phyloP scores from a whole-genome alignment of 2,797 vertebrate species.

The Hyperoplus lanceolatus region DNA sequence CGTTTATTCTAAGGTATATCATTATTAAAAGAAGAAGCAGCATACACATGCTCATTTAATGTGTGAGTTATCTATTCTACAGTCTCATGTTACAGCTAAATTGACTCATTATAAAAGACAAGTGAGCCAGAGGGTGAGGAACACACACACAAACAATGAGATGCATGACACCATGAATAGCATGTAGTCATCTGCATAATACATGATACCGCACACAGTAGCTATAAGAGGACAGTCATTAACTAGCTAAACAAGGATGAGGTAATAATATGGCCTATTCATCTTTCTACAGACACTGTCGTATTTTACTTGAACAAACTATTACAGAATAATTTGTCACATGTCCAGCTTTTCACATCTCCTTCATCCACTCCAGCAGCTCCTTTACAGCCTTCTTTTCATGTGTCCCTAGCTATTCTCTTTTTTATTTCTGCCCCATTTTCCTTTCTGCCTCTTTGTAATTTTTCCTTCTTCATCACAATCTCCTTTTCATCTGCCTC shows the following conservation, averaged over 20 bases:
- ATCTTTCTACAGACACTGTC: slow-evolving; percentile 28
- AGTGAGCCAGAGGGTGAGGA: slow-evolving; percentile 32
- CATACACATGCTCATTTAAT: neutral
- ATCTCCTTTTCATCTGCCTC: slow-evolving; percentile 52
- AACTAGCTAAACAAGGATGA: slow-evolving; percentile 5
- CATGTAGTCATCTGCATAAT: slow-evolving; percentile 18
- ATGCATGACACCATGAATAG: neutral
- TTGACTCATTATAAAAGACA: slow-evolving; percentile 41
- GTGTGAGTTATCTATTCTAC: slow-evolving; percentile 23
- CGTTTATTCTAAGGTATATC: slow-evolving; percentile 3
- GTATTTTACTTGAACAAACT: slow-evolving; percentile 43
- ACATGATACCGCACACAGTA: slow-evolving; percentile 30
- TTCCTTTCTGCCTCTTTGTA: slow-evolving; percentile 36
- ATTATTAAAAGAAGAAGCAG: slow-evolving; percentile 8
- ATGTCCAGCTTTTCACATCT: slow-evolving; percentile 18
- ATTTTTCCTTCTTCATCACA: slow-evolving; percentile 49
- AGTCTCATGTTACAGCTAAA: slow-evolving; percentile 21
- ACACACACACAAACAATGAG: slow-evolving; percentile 3
- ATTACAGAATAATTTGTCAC: slow-evolving; percentile 43
- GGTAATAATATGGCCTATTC: slow-evolving; percentile 6
- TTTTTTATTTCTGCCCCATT: slow-evolving; percentile 16
- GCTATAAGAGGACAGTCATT: slow-evolving; percentile 8
- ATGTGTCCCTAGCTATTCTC: slow-evolving; percentile 15
- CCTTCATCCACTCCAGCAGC: slow-evolving; percentile 39
- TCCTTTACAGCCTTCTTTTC: slow-evolving; percentile 30